Conservation (phyloP, 2,113 vertebrate species). For the Ammodramus savannarum region DNA sequence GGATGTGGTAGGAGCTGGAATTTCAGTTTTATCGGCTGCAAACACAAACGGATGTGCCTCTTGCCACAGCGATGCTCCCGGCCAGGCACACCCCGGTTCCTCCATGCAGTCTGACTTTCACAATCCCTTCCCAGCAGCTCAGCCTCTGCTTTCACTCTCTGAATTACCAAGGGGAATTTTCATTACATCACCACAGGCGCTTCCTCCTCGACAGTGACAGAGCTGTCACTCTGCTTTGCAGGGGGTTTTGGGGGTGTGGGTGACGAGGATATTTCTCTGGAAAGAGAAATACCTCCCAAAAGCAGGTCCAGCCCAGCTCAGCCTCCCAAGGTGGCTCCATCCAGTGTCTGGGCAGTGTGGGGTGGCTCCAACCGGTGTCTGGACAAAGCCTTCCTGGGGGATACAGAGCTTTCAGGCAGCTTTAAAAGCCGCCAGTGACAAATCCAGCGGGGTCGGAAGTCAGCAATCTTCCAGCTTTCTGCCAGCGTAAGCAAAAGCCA, state of each 20-base stretch:
- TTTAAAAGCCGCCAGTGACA: background rate
- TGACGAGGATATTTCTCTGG: background rate
- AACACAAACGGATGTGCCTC: background rate
- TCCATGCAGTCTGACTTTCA: background rate
- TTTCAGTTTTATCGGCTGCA: background rate
- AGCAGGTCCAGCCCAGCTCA: background rate
- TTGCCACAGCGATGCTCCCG: background rate
- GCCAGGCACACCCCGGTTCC: background rate
- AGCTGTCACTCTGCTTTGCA: background rate
- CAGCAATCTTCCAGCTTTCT: slow-evolving; percentile 37
- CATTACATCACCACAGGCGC: slow-evolving; percentile 3
- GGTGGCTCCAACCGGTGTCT: background rate
- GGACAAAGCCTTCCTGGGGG: background rate
- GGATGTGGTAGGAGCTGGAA: background rate
- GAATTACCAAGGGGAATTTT: slow-evolving; percentile 47
- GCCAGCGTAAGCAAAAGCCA: slow-evolving; percentile 27
- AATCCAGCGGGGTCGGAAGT: background rate
- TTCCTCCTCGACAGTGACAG: background rate
- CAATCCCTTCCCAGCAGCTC: slow-evolving; percentile 34
- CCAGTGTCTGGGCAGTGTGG: background rate
- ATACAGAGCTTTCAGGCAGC: background rate
- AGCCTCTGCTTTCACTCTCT: slow-evolving; percentile 56
- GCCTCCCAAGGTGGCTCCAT: background rate
- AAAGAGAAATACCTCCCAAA: background rate
- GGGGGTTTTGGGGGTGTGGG: background rate